phyloP scores from a whole-genome alignment of 2,113 vertebrate genomes.

The Erythrocercus mccallii region DNA sequence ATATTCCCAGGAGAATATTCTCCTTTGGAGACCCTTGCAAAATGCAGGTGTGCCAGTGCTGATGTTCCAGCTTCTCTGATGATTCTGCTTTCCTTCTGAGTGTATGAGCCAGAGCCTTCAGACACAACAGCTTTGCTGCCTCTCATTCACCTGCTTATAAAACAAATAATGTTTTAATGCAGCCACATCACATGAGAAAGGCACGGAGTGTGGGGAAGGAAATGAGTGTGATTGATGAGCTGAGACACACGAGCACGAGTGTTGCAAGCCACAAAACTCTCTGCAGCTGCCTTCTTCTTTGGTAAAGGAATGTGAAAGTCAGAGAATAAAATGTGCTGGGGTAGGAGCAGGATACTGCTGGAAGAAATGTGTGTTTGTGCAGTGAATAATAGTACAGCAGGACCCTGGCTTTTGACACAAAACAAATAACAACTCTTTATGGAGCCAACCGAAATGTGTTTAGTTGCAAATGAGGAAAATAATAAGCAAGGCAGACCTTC shows the following conservation, averaged over 20 bases:
- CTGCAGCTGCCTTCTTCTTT: not conserved
- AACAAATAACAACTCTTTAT: not conserved
- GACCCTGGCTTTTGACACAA: not conserved
- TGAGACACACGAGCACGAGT: not conserved
- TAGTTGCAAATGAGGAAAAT: conserved; percentile 20
- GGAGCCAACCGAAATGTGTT: not conserved
- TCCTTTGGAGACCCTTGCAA: not conserved
- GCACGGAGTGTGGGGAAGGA: not conserved
- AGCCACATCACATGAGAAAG: not conserved
- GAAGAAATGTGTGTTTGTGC: not conserved
- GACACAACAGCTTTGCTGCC: not conserved
- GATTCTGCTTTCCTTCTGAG: not conserved
- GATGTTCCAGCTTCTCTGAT: not conserved
- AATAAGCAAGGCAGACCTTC: conserved; percentile 19
- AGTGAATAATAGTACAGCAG: not conserved
- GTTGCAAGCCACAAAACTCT: not conserved
- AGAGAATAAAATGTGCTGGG: not conserved
- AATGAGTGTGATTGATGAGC: not conserved
- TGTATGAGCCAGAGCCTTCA: not conserved
- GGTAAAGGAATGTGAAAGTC: not conserved
- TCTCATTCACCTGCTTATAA: not conserved
- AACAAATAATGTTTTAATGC: not conserved
- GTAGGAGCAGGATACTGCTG: not conserved
- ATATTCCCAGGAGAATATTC: not conserved
- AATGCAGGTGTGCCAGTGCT: not conserved